A percentile compares a stretch with the other conserved stretches of the same genome.
Conservation (phyloP, 53 echinoderm and acorn worm genomes). For the Stichopus horrens region DNA sequence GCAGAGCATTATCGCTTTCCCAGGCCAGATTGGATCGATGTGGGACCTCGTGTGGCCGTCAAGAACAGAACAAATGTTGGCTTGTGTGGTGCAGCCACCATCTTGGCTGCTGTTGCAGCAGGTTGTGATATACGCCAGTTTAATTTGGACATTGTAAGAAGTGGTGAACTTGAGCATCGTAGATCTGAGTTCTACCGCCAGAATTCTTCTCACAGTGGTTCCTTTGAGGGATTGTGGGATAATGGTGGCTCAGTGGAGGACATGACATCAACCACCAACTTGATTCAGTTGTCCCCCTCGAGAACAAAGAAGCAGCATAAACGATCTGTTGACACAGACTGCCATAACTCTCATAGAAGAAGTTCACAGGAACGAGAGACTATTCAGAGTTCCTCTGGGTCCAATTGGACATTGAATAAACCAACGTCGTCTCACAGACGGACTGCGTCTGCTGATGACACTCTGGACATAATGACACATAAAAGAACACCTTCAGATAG, state of each 20-base stretch:
- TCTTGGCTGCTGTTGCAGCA: conserved; percentile 86
- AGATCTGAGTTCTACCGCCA: conserved; percentile 56
- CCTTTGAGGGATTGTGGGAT: conserved; percentile 49
- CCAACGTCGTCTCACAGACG: conserved; percentile 64
- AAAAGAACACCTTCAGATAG: conserved; percentile 82
- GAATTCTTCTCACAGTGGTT: conserved; percentile 44
- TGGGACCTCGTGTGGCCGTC: conserved; percentile 66
- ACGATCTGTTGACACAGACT: conserved; percentile 10
- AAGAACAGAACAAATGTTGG: conserved; percentile 77
- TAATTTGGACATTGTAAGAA: conserved; percentile 63
- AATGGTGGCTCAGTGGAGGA: conserved; percentile 15
- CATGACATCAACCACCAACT: conserved; percentile 60
- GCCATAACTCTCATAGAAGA: conserved; percentile 43
- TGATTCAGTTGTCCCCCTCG: conserved; percentile 57
- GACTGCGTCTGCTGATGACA: conserved; percentile 86
- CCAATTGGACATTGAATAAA: conserved; percentile 32
- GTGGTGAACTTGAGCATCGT: conserved; percentile 62
- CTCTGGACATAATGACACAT: conserved; percentile 70
- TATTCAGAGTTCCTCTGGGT: conserved; percentile 16
- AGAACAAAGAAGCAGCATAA: conserved; percentile 16
- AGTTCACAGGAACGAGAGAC: conserved; percentile 35
- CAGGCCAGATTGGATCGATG: conserved; percentile 87
- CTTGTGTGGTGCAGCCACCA: conserved; percentile 91
- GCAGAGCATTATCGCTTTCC: conserved; percentile 54
- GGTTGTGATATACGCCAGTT: conserved; percentile 83